Conservation (phyloP, 2,113 vertebrate genomes). For the Lepus europaeus region DNA sequence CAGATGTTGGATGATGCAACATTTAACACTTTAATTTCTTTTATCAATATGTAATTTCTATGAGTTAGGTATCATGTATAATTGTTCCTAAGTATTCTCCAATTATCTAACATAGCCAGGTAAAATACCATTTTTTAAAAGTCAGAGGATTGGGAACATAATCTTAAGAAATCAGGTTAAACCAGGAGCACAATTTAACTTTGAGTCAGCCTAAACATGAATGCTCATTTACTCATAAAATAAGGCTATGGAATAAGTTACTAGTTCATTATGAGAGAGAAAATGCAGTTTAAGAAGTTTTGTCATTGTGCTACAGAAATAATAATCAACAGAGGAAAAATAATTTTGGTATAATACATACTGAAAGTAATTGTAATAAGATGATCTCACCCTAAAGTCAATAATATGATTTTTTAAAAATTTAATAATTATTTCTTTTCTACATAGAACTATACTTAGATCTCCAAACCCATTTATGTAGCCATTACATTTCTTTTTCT, state of each 20-base stretch:
- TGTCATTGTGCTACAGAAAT: background rate
- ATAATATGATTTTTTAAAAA: constrained; percentile 11
- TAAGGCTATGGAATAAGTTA: constrained; percentile 10
- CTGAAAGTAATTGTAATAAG: constrained; percentile 3
- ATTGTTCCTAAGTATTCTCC: constrained; percentile 1
- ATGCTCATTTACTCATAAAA: constrained; percentile 12
- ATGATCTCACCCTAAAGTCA: background rate
- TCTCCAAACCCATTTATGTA: background rate
- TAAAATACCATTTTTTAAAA: background rate
- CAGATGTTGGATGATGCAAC: background rate
- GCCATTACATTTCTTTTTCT: constrained; percentile 18
- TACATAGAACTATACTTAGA: background rate
- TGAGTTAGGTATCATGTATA: background rate
- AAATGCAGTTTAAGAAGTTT: background rate
- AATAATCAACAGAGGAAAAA: background rate
- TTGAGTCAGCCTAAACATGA: constrained; percentile 14
- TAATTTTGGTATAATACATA: constrained; percentile 1
- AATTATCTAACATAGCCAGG: background rate
- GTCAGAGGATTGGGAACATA: background rate
- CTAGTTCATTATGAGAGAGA: background rate
- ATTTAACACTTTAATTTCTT: constrained; percentile 17
- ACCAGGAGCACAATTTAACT: background rate
- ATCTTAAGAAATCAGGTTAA: background rate
- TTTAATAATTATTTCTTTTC: constrained; percentile 20
- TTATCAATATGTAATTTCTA: constrained; percentile 19